Base-by-base conservation (phyloP, 2,888 invertebrate species). In the Dichetophora obliterata region DNA sequence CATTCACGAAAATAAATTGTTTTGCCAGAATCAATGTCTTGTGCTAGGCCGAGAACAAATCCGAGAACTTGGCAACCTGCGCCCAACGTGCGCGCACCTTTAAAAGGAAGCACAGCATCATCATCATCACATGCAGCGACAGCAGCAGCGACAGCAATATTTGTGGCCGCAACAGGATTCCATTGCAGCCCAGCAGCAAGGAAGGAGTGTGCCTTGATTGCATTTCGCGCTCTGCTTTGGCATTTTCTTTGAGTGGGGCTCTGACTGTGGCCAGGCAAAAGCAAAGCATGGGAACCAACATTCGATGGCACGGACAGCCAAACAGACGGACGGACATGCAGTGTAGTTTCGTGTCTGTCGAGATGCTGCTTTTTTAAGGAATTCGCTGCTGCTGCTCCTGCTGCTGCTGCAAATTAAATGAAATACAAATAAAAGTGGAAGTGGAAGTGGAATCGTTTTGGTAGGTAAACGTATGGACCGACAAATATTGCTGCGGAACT, bases 401-500 rank as follows among this genome's bases (percentile, higher is more conserved):
- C 63, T 22, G 50, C 48, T 63, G 61, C 63, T 50, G 73, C 63
- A 74, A 74, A 74, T 77, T 61, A 76, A 77, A 74, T 65, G 81
- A 79, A 79, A 79, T 59, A 80, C 63, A 81, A 82, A 82, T 80
- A 82, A 82, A 82, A 82, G 82, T 81, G 80, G 80, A 82, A 82
- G 82, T 81, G 80, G 80, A 82, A 82, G 82, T 82, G 82, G 82
- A 81, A 81, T 80, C 74, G 78, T 77, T 79, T 80, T 79, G 78
- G 80, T 81, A 81, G 80, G 80, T 72, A 77, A 78, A 61, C 76
- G 37, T 52, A 71, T 71, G 27, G 52, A 31, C 34, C n/a, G 37
- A 69, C 52, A 16, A 27, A 11, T 57, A 31, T 57, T 24, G 31
- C 54, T 37, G 22, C 63, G 65, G 52, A 65, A 65, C 34, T 50